Percentiles rank a stretch among this genome's conserved stretches.
Conservation (phyloP, 2,888 invertebrate species). For the Zygogramma bicolorata region DNA sequence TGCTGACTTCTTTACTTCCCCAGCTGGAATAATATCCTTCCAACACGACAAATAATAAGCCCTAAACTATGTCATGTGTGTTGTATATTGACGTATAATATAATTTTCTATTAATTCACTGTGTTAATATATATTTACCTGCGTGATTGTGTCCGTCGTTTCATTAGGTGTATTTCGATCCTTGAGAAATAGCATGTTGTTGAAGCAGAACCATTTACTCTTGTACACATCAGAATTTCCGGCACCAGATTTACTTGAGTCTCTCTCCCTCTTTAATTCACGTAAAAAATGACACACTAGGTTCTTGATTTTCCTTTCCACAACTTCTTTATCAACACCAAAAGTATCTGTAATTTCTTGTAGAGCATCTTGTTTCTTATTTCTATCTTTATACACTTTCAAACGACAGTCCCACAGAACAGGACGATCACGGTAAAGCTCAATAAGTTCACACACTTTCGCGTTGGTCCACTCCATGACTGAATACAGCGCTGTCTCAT, state of each 20-base stretch:
- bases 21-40: conserved; percentile 6
- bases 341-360: not conserved
- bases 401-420: not conserved
- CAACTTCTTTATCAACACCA: not conserved
- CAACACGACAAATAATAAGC: conserved; percentile 17
- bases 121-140: not conserved
- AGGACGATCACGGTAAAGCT: not conserved
- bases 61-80: not conserved
- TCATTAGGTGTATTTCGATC: conserved; percentile 1
- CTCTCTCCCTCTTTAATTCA: conserved; percentile 13
- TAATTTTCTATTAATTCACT: not conserved
- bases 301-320: not conserved
- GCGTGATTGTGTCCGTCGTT: not conserved
- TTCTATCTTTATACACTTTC: no score
- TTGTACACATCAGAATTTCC: conserved; percentile 10
- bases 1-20: conserved; percentile 16
- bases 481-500: no score
- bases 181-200: conserved; percentile 22
- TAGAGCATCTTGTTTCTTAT: not conserved
- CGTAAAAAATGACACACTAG: no score
- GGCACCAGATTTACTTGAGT: conserved; percentile 11
- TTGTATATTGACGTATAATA: not conserved
- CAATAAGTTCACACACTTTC: not conserved
- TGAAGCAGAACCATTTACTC: conserved; percentile 25
- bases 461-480: not conserved